Base-by-base conservation (phyloP, 2,797 vertebrate genomes). In the Botia kubotai region DNA sequence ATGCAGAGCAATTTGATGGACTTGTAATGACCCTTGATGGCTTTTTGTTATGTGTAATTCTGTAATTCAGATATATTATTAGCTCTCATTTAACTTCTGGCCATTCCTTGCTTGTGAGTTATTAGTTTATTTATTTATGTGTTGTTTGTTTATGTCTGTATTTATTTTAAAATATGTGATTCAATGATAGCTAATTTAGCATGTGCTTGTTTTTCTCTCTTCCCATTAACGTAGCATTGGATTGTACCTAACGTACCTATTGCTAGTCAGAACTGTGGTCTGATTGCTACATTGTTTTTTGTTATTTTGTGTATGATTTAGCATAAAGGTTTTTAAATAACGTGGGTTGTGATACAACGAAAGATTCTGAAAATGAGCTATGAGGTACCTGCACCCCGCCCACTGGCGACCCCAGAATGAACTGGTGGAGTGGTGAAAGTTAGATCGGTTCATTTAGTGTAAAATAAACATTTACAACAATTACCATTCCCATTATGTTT, bases 21-120 rank as follows among this genome's bases (percentile, higher is more conserved):
- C 76, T 74, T 80, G 63, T 77, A 82, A 84, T 84, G 77, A 78
- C 71, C 78, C 77, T 70, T 78, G 71, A 76, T 80, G 73, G 74
- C 77, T 83, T 78, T 80, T 83, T 53, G 71, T 46, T 46, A 62
- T 81, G 53, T 70, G 78, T 84, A 48, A 52, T 71, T 69, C 12
- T 33, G 48, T 81, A 68, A 83, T 75, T 77, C 39, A 36, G 57
- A 78, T 72, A 26, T 58, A 62, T 82, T 75, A 79, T 70, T 65
- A 68, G 52, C 68, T 77, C 71, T 29, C 26, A 6, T 70, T 79
- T 80, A 67, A 57, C 52, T 50, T 80, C 21, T 76, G 43, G 29
- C 52, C 71, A 26, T 17, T 66, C 26, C 23, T 82, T 83, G 55
- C 69, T 53, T 50, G 17, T 16, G 69, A 53, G 36, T 57, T 62